Base-by-base conservation (phyloP, 2,888 invertebrate species). In the Synergus gifuensis region DNA sequence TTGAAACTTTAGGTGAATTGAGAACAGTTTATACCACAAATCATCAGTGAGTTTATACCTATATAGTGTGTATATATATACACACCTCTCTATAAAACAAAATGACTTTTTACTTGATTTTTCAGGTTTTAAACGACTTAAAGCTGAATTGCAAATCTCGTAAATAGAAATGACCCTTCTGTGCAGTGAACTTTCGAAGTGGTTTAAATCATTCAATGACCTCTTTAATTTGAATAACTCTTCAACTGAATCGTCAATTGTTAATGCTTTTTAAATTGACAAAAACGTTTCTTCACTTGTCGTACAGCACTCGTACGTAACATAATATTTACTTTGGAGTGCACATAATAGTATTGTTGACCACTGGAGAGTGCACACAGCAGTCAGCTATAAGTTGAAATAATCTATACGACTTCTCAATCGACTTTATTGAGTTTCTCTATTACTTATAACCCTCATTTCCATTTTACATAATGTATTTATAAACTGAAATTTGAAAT, bases 161-260 rank as follows among this genome's bases (percentile, higher is more conserved):
- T 54, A 28, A 73, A 49, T 49, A 54, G 54, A 73, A 54, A 46
- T 28, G 73, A 73, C 73, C 54, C 54, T 73, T 73, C 49, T 73
- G 73, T 73, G 54, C 73, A 73, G 54, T 73, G 69, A 69, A 69
- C 69, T 69, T 28, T 69, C 11, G 18, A 49, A 69, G 49, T 69
- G 28, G 49, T 73, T 54, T 73, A 54, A 73, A 54, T 73, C 73
- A 73, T 73, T 54, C 73, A 54, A 73, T 73, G 73, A 73, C 73
- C 73, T 54, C 36, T 54, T 73, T 73, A 73, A 73, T 73, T 49
- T 54, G n/a, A 73, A 54, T 73, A 36, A 36, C 73, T 49, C 73
- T 54, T 11, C 16, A 7, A n/a, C 49, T 73, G 73, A 73, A 36
- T 73, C 16, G 54, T 54, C 54, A 73, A 36, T 73, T 73, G 28